Evolutionary conservation across 2,113 vertebrate species (phyloP).

Genomic region (Epinephelus lanceolatus): DNA sequence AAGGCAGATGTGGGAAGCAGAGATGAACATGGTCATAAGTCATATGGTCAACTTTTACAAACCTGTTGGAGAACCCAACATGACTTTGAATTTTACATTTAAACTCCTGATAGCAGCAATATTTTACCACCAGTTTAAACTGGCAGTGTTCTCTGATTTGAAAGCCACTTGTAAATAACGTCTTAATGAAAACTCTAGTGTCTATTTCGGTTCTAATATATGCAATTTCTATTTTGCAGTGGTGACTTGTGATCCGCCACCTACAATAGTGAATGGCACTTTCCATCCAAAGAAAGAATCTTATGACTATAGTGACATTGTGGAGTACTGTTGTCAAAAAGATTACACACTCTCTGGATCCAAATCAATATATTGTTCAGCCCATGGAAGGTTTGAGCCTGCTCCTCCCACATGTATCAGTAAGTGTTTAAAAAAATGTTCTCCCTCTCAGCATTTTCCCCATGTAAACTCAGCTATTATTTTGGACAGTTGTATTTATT

Average conservation of each 20-base stretch:
- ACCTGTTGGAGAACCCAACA: too few species aligned
- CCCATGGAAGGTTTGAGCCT: slow-evolving; percentile 24
- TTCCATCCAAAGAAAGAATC: accelerated
- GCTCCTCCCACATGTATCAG: slow-evolving; percentile 66
- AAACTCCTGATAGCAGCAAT: neutral
- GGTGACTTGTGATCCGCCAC: slow-evolving; percentile 35
- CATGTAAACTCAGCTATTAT: neutral
- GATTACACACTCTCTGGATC: slow-evolving; percentile 25
- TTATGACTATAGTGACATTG: accelerated
- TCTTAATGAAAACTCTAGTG: neutral
- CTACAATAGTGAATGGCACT: accelerated
- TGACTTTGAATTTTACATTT: neutral
- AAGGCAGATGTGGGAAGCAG: too few species aligned
- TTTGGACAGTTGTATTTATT: neutral
- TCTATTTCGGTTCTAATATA: slow-evolving; percentile 11
- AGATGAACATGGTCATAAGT: too few species aligned
- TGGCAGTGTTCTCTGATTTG: neutral
- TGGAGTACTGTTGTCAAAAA: slow-evolving; percentile 13
- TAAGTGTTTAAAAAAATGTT: slow-evolving; percentile 49
- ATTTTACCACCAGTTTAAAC: neutral
- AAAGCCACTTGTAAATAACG: too few species aligned
- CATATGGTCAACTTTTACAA: too few species aligned
- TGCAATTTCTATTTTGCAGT: slow-evolving; percentile 54
- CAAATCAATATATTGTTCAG: neutral
- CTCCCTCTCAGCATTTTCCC: neutral